Base-by-base conservation (phyloP, 2,888 invertebrate species). In the Drosophila algonquin region DNA sequence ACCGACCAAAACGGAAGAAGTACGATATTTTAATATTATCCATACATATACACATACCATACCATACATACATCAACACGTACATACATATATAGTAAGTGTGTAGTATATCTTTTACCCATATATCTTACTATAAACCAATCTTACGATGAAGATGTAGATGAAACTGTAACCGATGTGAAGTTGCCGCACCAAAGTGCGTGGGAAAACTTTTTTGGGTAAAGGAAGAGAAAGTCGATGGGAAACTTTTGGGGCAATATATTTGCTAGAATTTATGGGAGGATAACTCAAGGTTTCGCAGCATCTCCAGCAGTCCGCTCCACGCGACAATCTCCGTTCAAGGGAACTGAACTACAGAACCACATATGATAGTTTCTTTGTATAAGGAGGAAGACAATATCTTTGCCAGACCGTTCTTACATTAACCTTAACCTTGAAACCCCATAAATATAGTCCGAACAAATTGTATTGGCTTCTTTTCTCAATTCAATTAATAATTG, bases 21-120 rank as follows among this genome's bases (percentile, higher is more conserved):
- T 68, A 70, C 58, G 70, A 57, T 58, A 58, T 54, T 57, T 62
- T 53, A 59, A 68, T 59, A 63, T 45, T 58, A 53, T 24, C 27
- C 56, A 54, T 46, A 58, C 50, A 57, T 59, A 64, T 21, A 30
- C 24, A 53, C 18, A 18, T 18, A 18, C 18, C 18, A 1, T 18
- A 18, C 18, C 18, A 18, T 18, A 18, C 18, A 18, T 18, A 64
- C 27, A 8, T 30, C n/a, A n/a, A n/a, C n/a, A 30, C 24, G 50
- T 60, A 46, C 62, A 47, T 58, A 62, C 62, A 0, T 32, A 40
- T 24, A 5, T 24, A 24, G 24, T 12, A 12, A 32, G 18, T 48
- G 14, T 35, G 32, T 52, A 30, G 24, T 16, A 12, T 40, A 40
- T 14, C n/a, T 40, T n/a, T 7, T 7, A 40, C n/a, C 40, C 40